Percentiles rank a stretch among this genome's conserved stretches.
Conservation (phyloP, 2,797 vertebrate species). For the Lutjanus argentimaculatus region DNA sequence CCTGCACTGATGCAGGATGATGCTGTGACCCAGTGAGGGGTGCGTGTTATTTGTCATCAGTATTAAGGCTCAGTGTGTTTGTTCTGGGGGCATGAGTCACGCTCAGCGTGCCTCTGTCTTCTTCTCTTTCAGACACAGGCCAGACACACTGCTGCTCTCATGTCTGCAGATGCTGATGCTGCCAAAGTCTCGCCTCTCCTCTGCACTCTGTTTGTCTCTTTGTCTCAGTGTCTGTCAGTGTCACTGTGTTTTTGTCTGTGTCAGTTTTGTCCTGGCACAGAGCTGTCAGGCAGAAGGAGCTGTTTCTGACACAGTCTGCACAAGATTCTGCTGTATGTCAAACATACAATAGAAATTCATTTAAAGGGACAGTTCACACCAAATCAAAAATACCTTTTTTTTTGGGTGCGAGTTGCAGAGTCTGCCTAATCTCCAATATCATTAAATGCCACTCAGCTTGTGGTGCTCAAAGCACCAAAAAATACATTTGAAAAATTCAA, state of each 20-base stretch:
- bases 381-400: too few species aligned
- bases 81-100: background rate
- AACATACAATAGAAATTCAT: too few species aligned
- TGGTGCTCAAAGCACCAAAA: too few species aligned
- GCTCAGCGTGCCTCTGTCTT: background rate
- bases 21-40: background rate
- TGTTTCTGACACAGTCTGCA: too few species aligned
- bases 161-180: too few species aligned
- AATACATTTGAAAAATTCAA: too few species aligned
- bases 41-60: background rate
- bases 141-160: background rate
- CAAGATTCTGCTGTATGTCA: background rate
- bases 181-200: too few species aligned
- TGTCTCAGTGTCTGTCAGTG: background rate
- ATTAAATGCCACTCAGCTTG: too few species aligned
- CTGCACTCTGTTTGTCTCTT: background rate
- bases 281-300: background rate
- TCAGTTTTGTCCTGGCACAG: background rate
- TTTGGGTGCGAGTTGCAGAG: too few species aligned
- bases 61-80: background rate
- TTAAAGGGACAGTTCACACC: too few species aligned
- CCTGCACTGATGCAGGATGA: background rate
- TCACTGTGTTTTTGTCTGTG: background rate
- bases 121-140: background rate
- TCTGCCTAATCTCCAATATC: too few species aligned